Base-by-base conservation (phyloP, 2,113 vertebrate genomes). In the Brachyistius frenatus region DNA sequence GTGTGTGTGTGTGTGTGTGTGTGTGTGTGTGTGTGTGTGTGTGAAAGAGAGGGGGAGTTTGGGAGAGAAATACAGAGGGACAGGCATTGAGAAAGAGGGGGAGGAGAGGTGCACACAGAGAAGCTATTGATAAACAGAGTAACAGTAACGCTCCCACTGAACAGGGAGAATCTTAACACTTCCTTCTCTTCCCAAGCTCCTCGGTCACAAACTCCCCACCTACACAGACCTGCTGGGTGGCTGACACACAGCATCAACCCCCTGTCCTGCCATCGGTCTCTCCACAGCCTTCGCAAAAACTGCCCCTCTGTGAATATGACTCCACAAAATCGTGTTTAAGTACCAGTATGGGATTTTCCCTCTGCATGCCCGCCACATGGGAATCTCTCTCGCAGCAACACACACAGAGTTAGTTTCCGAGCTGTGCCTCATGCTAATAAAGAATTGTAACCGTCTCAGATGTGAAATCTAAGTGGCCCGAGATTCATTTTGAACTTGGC, bases 61-160 rank as follows among this genome's bases (percentile, higher is more conserved):
- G 80, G 66, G 62, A 37, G 66, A 14, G 66, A 78, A 23, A 61
- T 31, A 77, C 54, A 82, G 58, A 73, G 56, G 53, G 52, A 75
- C 62, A 44, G 73, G 76, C 61, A 65, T 10, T 62, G 66, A 72
- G 64, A 76, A 49, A 61, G 53, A 63, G 66, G 53, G 60, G 47
- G 78, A 78, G 70, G 73, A 81, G 60, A 81, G 52, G 76, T 49
- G 83, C 73, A 83, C 79, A 93, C 91, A 93, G 88, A 91, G 92
- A 84, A 65, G 86, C 90, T 84, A 92, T 92, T 93, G 91, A 93
- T 90, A 66, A 88, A 76, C 39, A 66, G 60, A 85, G 73, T 82
- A 69, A 88, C 84, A 88, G 70, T 80, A 79, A 82, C 32, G 63
- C 60, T 84, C 70, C 83, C 73, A 79, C 76, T 56, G 57, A 84